Conservation (phyloP, 2,113 vertebrate species). For the Chaenocephalus aceratus region DNA sequence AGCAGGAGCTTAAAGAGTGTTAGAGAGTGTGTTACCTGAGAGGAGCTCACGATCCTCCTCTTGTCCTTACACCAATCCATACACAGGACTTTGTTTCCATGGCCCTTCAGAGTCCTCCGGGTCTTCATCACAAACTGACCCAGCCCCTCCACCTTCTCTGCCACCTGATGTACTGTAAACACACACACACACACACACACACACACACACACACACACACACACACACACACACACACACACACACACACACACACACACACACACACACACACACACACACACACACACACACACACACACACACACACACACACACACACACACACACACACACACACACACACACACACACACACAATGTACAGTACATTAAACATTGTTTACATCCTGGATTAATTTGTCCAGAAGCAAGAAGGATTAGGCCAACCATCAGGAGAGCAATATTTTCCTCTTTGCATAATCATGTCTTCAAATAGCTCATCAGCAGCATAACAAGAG, state of each 20-base stretch:
- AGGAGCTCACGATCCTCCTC: constrained; percentile 97
- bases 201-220: constrained; percentile 13
- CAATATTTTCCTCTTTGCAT: constrained; percentile 20
- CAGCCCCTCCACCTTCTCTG: constrained; percentile 94
- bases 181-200: constrained; percentile 44
- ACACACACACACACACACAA: neutral
- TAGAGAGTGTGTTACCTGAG: constrained; percentile 87
- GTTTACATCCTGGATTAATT: constrained; percentile 17
- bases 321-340: no score
- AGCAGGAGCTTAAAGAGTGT: neutral
- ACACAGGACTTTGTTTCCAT: constrained; percentile 98
- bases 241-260: constrained; percentile 3
- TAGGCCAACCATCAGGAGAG: constrained; percentile 35
- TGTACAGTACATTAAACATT: constrained; percentile 4
- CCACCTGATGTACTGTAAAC: constrained; percentile 94
- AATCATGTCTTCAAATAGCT: constrained; percentile 3
- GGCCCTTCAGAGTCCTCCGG: constrained; percentile 95
- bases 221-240: neutral
- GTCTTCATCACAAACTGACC: constrained; percentile 99
- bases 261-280: no score
- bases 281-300: neutral
- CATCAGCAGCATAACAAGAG: neutral
- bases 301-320: neutral
- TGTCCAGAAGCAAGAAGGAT: constrained; percentile 33
- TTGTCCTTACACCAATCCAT: constrained; percentile 99